Conservation (phyloP, 2,113 vertebrate species). For the Nerophis ophidion region DNA sequence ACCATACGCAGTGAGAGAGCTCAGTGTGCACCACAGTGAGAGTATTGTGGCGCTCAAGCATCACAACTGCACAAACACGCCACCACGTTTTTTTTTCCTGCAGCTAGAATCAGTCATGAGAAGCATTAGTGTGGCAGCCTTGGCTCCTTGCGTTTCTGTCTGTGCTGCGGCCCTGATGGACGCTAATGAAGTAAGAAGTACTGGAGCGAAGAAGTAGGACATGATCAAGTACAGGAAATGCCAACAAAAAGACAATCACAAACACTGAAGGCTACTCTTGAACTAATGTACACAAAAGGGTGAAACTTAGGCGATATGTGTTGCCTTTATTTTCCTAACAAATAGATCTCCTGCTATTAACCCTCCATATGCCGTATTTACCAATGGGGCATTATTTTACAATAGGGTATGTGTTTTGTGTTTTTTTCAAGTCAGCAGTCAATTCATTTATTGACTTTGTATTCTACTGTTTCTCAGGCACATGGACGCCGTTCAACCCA, state of each 20-base stretch:
- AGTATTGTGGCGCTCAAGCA: slow-evolving; percentile 40
- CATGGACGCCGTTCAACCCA: slow-evolving; percentile 97
- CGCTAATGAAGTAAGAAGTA: not conserved
- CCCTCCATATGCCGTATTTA: no score
- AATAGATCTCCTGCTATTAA: no score
- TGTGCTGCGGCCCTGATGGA: not conserved
- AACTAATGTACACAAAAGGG: no score
- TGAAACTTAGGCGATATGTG: no score
- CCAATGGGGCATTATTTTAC: no score
- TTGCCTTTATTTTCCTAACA: no score
- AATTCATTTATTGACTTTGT: slow-evolving; percentile 2
- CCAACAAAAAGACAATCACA: no score
- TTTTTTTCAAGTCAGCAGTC: no score
- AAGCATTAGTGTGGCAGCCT: slow-evolving; percentile 7
- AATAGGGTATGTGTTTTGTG: no score
- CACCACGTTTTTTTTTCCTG: not conserved
- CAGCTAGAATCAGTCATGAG: not conserved
- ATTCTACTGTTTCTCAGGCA: slow-evolving; percentile 76
- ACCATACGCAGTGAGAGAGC: slow-evolving; percentile 44
- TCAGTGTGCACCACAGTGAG: slow-evolving; percentile 54
- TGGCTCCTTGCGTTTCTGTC: slow-evolving; percentile 8
- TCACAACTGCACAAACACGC: slow-evolving; percentile 8
- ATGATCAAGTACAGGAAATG: no score
- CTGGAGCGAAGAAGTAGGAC: not conserved
- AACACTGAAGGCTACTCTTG: no score